Evolutionary conservation across 2,888 invertebrate genomes (phyloP).

Genomic region (Aleiodes leptofemur): DNA sequence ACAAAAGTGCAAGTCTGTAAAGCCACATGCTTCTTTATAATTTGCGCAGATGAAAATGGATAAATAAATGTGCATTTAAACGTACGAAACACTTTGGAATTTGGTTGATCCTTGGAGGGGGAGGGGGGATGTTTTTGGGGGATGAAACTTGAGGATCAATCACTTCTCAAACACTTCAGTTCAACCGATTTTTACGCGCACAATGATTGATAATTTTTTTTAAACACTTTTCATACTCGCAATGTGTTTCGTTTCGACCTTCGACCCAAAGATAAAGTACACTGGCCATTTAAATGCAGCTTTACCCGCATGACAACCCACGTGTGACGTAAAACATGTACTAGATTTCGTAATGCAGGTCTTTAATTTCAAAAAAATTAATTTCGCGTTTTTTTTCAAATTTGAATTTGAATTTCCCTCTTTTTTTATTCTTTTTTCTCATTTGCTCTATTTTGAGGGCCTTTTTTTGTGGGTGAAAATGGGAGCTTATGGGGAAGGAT

Average conservation of each 20-base stretch:
- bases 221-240: not conserved
- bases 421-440: too few species aligned
- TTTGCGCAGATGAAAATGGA: not conserved
- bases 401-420: too few species aligned
- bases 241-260: constrained; percentile 19
- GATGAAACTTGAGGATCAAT: not conserved
- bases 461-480: too few species aligned
- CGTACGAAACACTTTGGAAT: not conserved
- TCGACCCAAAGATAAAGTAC: constrained; percentile 34
- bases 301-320: constrained; percentile 11
- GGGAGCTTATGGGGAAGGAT: too few species aligned
- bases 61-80: not conserved
- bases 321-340: constrained; percentile 29
- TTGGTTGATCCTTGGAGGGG: not conserved
- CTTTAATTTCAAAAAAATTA: not conserved
- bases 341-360: not conserved
- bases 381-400: not conserved
- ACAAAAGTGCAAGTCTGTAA: not conserved
- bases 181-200: constrained; percentile 1
- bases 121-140: not conserved
- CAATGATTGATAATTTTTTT: not conserved
- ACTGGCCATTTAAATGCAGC: constrained; percentile 5
- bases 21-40: not conserved
- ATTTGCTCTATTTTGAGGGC: too few species aligned
- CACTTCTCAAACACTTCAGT: not conserved